phyloP scores from a whole-genome alignment of 1,140 invertebrate species.

The Orchesella cincta region DNA sequence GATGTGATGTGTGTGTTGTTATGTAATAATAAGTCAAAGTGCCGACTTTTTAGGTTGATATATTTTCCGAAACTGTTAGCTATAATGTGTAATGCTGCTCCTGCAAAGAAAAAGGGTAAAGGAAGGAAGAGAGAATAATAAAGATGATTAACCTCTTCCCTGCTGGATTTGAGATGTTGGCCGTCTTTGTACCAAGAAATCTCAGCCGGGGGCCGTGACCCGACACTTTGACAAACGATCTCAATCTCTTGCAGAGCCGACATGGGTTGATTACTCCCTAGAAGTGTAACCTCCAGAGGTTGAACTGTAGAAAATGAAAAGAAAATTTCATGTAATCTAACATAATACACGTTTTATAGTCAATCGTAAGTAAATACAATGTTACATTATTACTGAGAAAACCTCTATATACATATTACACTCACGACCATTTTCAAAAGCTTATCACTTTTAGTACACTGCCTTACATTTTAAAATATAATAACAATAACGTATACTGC shows the following conservation, averaged over 20 bases:
- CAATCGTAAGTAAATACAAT: too few species aligned
- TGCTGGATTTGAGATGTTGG: slow-evolving; percentile 43
- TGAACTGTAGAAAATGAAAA: slow-evolving; percentile 53
- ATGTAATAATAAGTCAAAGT: not conserved
- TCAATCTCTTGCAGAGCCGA: slow-evolving; percentile 55
- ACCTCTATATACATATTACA: too few species aligned
- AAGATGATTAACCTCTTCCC: slow-evolving; percentile 46
- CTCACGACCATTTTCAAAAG: too few species aligned
- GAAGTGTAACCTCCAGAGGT: slow-evolving; percentile 54
- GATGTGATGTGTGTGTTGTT: too few species aligned
- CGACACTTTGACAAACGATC: slow-evolving; percentile 56
- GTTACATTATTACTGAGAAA: too few species aligned
- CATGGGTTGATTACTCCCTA: slow-evolving; percentile 53
- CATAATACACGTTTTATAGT: too few species aligned
- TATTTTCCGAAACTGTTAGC: not conserved
- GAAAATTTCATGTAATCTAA: too few species aligned
- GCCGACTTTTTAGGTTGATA: not conserved
- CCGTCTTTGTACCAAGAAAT: slow-evolving; percentile 49
- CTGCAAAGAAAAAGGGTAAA: not conserved
- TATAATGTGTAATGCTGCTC: not conserved
- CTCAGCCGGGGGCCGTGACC: slow-evolving; percentile 14
- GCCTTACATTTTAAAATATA: too few species aligned
- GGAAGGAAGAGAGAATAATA: slow-evolving; percentile 21
- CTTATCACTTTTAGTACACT: too few species aligned
- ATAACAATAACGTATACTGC: too few species aligned